Evolutionary conservation across 2,888 invertebrate species (phyloP).

Genomic region (Drosophila seclusa): DNA sequence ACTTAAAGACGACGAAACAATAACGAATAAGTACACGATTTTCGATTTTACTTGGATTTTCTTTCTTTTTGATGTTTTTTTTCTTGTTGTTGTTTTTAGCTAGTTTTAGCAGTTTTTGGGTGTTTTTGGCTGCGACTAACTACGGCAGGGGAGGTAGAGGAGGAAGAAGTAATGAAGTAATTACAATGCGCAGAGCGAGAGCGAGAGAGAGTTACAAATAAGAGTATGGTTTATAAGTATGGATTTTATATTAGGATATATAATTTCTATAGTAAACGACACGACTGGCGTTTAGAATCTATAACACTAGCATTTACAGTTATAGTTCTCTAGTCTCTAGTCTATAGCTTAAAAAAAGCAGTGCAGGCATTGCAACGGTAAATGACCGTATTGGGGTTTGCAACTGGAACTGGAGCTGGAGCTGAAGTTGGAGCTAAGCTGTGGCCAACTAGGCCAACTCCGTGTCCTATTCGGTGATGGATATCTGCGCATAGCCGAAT

Average conservation of each 20-base stretch:
- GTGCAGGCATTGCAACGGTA: constrained; percentile 42
- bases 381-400: constrained; percentile 12
- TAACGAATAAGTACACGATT: constrained; percentile 74
- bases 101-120: constrained; percentile 41
- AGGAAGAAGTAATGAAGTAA: constrained; percentile 60
- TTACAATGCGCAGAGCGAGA: constrained; percentile 66
- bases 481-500: constrained; percentile 98
- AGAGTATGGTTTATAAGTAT: constrained; percentile 16
- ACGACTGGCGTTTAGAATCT: constrained; percentile 56
- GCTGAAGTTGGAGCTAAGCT: constrained; percentile 7
- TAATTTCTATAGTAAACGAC: constrained; percentile 40
- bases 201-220: constrained; percentile 4
- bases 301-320: constrained; percentile 47
- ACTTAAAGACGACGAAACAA: constrained; percentile 64
- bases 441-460: constrained; percentile 50
- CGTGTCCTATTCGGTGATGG: constrained; percentile 91
- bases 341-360: constrained; percentile 69
- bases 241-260: constrained; percentile 20
- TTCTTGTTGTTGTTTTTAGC: constrained; percentile 43
- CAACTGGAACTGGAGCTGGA: constrained; percentile 2
- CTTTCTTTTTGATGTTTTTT: not conserved
- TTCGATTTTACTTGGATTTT: constrained; percentile 32
- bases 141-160: constrained; percentile 24
- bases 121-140: constrained; percentile 37
- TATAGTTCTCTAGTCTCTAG: constrained; percentile 47